phyloP scores from a whole-genome alignment of 2,113 vertebrate species.

The Oncorhynchus gorbuscha region DNA sequence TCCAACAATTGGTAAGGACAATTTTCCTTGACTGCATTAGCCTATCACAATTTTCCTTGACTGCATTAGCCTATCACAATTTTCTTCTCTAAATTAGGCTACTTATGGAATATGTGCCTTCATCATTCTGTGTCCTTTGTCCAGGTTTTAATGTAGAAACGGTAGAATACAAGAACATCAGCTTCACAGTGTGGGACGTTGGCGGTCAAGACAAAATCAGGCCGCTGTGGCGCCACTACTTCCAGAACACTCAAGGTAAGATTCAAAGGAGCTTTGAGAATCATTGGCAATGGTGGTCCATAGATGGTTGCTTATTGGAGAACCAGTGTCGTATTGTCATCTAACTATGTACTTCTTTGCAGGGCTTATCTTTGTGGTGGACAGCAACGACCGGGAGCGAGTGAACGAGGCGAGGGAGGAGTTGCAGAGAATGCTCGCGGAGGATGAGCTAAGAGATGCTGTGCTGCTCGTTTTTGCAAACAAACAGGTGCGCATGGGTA shows the following conservation, averaged over 20 bases:
- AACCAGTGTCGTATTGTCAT: background rate
- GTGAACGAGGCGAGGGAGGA: constrained; percentile 84
- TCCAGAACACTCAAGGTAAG: constrained; percentile 98
- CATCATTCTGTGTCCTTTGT: background rate
- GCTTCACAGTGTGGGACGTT: constrained; percentile 98
- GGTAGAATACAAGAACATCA: constrained; percentile 99
- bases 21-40: background rate
- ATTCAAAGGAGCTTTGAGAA: background rate
- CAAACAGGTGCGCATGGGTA: constrained; percentile 76
- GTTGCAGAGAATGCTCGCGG: constrained; percentile 78
- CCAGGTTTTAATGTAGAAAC: constrained; percentile 97
- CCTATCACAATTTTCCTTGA: background rate
- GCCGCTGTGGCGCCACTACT: constrained; percentile 98
- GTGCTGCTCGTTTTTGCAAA: constrained; percentile 85
- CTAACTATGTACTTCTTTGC: background rate
- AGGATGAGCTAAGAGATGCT: constrained; percentile 83
- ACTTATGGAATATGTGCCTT: background rate
- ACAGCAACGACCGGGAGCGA: constrained; percentile 85
- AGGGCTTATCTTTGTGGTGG: constrained; percentile 85
- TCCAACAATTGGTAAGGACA: constrained; percentile 79
- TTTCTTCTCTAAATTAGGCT: background rate
- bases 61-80: background rate
- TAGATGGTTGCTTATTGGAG: background rate
- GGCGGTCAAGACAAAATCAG: constrained; percentile 99
- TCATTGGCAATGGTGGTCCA: background rate